Evolutionary conservation across 2,888 invertebrate species (phyloP).

Genomic region (Hirtodrosophila duncani): DNA sequence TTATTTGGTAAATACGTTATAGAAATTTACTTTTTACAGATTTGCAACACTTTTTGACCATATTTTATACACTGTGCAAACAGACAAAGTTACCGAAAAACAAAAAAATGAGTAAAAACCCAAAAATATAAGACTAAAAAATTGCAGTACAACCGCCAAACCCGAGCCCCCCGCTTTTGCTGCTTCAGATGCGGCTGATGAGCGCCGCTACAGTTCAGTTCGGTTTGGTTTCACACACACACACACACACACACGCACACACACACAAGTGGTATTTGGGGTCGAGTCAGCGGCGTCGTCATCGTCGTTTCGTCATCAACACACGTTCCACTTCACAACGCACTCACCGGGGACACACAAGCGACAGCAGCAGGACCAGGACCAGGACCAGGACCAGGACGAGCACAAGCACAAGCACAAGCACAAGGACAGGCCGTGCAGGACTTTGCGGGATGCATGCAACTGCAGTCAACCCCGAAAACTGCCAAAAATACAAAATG

Average conservation of each 20-base stretch:
- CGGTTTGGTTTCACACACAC: constrained; percentile 1
- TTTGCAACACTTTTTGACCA: too few species aligned
- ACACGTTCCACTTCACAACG: constrained; percentile 73
- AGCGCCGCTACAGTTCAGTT: constrained; percentile 21
- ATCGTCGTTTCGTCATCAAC: constrained; percentile 32
- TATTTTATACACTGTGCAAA: too few species aligned
- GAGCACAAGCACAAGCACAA: constrained; percentile 10
- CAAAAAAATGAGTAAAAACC: constrained; percentile 25
- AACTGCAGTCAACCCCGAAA: constrained; percentile 67
- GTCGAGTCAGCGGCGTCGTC: constrained; percentile 17
- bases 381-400: background rate
- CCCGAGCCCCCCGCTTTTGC: background rate
- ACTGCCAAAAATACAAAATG: constrained; percentile 31
- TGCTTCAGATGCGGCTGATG: constrained; percentile 34
- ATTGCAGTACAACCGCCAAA: constrained; percentile 10
- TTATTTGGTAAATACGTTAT: too few species aligned
- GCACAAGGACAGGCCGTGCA: constrained; percentile 17
- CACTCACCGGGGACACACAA: constrained; percentile 48
- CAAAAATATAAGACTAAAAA: constrained; percentile 29
- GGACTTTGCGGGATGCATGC: constrained; percentile 40
- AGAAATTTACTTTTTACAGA: too few species aligned
- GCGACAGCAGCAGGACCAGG: constrained; percentile 1
- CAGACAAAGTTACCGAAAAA: constrained; percentile 12
- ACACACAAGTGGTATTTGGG: constrained; percentile 58
- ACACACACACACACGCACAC: constrained; percentile 8